Percentiles rank a stretch among this genome's conserved stretches.
Evolutionary conservation across 1,140 invertebrate genomes (phyloP).

Genomic region (Sminthurinus signatus): DNA sequence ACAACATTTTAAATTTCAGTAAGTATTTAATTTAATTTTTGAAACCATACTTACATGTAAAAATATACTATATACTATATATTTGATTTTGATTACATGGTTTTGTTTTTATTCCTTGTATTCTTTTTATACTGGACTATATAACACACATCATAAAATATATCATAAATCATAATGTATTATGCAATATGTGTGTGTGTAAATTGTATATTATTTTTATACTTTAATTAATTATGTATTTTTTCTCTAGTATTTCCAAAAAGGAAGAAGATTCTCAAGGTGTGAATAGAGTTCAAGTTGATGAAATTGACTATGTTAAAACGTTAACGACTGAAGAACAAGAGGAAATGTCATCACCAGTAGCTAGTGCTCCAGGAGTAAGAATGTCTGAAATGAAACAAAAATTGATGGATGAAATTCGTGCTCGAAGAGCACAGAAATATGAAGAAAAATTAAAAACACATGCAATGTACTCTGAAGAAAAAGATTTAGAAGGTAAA

Average conservation of each 20-base stretch:
- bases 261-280: conserved; percentile 45
- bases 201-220: conserved; percentile 7
- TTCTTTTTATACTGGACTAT: too few species aligned
- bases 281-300: conserved; percentile 30
- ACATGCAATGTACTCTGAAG: conserved; percentile 48
- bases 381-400: conserved; percentile 56
- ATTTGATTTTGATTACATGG: too few species aligned
- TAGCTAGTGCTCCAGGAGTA: conserved; percentile 50
- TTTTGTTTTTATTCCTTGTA: conserved; percentile 3
- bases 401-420: conserved; percentile 58
- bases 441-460: conserved; percentile 54
- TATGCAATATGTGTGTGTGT: background rate
- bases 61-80: background rate
- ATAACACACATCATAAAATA: background rate
- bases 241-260: conserved; percentile 35
- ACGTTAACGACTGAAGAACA: conserved; percentile 12
- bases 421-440: conserved; percentile 54
- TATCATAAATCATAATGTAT: background rate
- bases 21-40: background rate
- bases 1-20: conserved; percentile 29
- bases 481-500: conserved; percentile 43
- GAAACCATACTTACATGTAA: background rate
- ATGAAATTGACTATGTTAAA: conserved; percentile 38
- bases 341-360: conserved; percentile 3
- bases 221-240: background rate